Percentiles rank a stretch among this genome's conserved stretches.
Evolutionary conservation across 2,113 vertebrate species (phyloP).

Genomic region (Saiga tatarica): DNA sequence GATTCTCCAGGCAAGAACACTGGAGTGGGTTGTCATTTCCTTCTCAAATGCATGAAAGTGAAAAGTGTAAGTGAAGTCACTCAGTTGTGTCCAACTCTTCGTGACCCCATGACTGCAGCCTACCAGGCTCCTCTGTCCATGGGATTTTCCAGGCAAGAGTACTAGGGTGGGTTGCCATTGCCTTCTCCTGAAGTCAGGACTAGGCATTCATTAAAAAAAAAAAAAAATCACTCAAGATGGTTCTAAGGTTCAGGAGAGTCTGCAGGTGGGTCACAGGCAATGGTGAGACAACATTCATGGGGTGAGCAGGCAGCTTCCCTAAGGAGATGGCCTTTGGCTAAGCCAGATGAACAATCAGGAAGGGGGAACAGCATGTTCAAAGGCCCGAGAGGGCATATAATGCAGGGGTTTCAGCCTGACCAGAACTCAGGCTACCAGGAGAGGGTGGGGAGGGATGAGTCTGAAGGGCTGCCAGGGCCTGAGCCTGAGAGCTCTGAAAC

Average conservation of each 20-base stretch:
- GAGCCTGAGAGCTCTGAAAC: neutral
- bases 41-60: too few relatives aligned
- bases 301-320: neutral
- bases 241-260: neutral
- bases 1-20: too few relatives aligned
- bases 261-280: neutral
- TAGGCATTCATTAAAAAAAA: neutral
- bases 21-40: too few relatives aligned
- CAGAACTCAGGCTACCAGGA: neutral
- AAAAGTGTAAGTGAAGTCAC: too few relatives aligned
- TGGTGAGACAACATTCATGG: neutral
- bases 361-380: neutral
- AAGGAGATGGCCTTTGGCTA: neutral
- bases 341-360: neutral
- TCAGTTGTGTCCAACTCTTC: fast-evolving
- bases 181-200: neutral
- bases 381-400: neutral
- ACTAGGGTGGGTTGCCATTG: too few relatives aligned
- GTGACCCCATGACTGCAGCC: too few relatives aligned
- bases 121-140: too few relatives aligned
- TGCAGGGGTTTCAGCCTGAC: neutral
- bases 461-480: neutral
- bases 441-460: fast-evolving
- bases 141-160: too few relatives aligned
- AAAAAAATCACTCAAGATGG: neutral